Evolutionary conservation across 2,888 invertebrate species (phyloP), one percentile per base, ranked within the genome.

Genomic region (Sialis fuliginosa): DNA sequence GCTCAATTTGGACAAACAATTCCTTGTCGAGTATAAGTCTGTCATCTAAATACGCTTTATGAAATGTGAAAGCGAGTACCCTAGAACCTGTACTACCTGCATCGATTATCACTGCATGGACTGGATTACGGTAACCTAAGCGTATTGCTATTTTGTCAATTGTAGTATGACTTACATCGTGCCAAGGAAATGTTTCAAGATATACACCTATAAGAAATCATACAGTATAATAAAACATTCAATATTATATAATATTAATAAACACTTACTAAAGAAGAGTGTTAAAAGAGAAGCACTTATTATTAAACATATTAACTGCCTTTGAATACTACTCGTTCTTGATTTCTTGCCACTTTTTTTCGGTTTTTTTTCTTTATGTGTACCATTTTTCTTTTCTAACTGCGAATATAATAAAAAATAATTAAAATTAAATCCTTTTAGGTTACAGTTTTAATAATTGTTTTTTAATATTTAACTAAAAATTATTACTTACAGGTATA

Each of bases 41-140:
- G 37, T 74, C 74, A 56, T 70, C 63, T 64, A 81, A 70, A 56
- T 79, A 75, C 13, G 86, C 81, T 57, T 82, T 77, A 58, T 87
- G 82, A 64, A 90, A 89, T 55, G 80, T 81, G 60, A 85, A 89
- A 5, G 85, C 86, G 51, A 87, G 66, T 22, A 88, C 79, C 54
- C 95, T 74, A 51, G 88, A 83, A 2, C 93, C 95, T 1, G 93
- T 93, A 48, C 91, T 92, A 2, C 95, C 93, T 5, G 92, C 93
- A 66, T 95, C 95, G 54, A 95, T 83, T 54, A 95, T 81, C 30
- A 91, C 84, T 0, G 88, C 90, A 67, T 91, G 81, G 42, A 77
- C 75, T 37, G 72, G 71, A 55, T 76, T 74, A 56, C 77, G 73
- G 57, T 86, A 75, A 42, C 84, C 86, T 48, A 88, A 68, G 44